phyloP scores from a whole-genome alignment of 2,888 invertebrate genomes.

The Mycogona germanica region DNA sequence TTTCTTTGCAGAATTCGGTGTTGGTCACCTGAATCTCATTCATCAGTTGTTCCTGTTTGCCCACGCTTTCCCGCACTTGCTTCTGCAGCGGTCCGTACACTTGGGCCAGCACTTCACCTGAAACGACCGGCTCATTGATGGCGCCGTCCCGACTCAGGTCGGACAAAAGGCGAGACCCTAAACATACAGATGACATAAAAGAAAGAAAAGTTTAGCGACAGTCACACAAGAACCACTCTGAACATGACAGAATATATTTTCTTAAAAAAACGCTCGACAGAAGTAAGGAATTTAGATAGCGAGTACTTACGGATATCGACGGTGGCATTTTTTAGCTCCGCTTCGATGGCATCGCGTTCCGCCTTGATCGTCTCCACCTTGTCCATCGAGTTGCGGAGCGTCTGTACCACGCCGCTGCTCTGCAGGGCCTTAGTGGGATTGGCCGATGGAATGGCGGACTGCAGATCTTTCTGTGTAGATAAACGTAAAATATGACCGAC shows the following conservation, averaged over 20 bases:
- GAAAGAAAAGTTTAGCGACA: not conserved
- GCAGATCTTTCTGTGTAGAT: constrained; percentile 43
- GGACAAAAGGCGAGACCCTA: constrained; percentile 54
- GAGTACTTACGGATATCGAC: constrained; percentile 59
- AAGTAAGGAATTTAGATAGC: not conserved
- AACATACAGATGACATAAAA: not conserved
- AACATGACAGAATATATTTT: not conserved
- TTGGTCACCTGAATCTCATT: constrained; percentile 52
- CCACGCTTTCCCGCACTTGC: constrained; percentile 51
- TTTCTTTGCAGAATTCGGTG: constrained; percentile 47
- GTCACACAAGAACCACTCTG: not conserved
- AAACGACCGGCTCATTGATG: constrained; percentile 61
- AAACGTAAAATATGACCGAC: no score
- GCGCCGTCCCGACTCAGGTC: constrained; percentile 64
- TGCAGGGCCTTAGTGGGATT: constrained; percentile 37
- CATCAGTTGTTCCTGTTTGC: constrained; percentile 55
- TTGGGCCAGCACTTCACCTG: constrained; percentile 56
- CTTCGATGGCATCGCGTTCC: constrained; percentile 80
- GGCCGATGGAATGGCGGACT: constrained; percentile 54
- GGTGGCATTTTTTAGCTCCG: constrained; percentile 63
- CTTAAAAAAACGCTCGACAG: not conserved
- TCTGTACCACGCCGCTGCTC: constrained; percentile 45
- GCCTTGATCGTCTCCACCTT: constrained; percentile 72
- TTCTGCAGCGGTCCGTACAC: constrained; percentile 63
- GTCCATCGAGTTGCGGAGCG: constrained; percentile 64